Percentiles rank a stretch among this genome's conserved stretches.
These are phyloP conservation scores for Mustelus asterias DNA, from an alignment of 2,113 vertebrate genomes.

Conservation along the genomic window DNA sequence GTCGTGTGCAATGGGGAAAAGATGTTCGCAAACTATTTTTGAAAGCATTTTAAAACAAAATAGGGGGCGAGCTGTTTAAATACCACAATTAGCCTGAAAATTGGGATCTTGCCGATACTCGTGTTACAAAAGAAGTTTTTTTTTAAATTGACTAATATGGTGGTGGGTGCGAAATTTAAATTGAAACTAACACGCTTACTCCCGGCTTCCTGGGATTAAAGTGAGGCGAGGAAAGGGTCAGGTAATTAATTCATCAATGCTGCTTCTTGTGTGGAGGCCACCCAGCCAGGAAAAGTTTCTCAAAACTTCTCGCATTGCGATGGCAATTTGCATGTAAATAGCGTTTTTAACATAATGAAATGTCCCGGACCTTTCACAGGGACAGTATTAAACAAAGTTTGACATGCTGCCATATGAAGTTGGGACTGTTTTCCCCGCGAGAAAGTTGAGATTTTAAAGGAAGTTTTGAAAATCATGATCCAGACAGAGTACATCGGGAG, in stretches of 20 bases:
- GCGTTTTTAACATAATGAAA: too few relatives aligned
- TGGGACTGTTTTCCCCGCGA: too few relatives aligned
- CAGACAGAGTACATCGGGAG: too few relatives aligned
- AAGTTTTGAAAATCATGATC: too few relatives aligned
- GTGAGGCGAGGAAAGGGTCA: too few relatives aligned
- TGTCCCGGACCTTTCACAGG: too few relatives aligned
- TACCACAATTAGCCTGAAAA: background rate
- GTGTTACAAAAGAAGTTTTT: background rate
- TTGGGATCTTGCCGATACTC: background rate
- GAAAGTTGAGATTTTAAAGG: too few relatives aligned
- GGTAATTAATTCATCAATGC: too few relatives aligned
- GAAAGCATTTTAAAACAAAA: background rate
- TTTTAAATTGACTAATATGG: background rate
- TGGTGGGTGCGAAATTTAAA: background rate
- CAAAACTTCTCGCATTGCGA: background rate
- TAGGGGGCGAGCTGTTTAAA: background rate
- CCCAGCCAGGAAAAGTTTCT: background rate
- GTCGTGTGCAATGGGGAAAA: background rate
- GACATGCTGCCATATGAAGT: too few relatives aligned
- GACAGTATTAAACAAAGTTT: too few relatives aligned
- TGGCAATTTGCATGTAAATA: background rate
- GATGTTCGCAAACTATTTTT: background rate
- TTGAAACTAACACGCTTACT: background rate
- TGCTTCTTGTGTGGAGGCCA: background rate
- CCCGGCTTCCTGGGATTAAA: too few relatives aligned